Evolutionary conservation across 2,113 vertebrate species (phyloP), one percentile per base, ranked within the genome.

Genomic region (Corydoras maculifer): DNA sequence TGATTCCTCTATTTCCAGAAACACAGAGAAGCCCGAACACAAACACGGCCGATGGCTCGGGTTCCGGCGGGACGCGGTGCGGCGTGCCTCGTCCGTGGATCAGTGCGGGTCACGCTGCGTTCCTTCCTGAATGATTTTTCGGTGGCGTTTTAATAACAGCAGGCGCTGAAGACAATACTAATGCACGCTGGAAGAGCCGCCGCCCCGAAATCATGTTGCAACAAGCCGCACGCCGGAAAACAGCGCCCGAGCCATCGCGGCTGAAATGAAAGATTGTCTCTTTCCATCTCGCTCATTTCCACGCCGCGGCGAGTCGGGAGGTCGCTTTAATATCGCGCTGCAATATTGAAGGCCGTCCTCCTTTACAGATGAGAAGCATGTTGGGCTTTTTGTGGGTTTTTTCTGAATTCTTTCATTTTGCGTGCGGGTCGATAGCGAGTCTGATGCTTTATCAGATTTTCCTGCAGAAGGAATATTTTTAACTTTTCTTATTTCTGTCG

Each of bases 191-290:
- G 54, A 62, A 11, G 14, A 58, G 14, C 58, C 48, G 15, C 8
- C 9, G 25, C 50, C 15, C 31, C 35, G 29, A 8, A 49, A 15
- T 65, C 62, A 30, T 72, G 70, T 72, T 10, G 2, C 35, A 72
- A 72, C 70, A 65, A 50, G 32, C 13, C 55, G 18, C 13, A 32
- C 31, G 30, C 51, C 8, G 69, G 62, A 70, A 62, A 7, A 13
- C 2, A 2, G 8, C 51, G 4, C 25, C 18, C 18, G 15, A 68
- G 25, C 66, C 13, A 50, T 48, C 30, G 57, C 9, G 57, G 35
- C 14, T 15, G 15, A 68, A 53, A 69, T 14, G 54, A 57, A n/a
- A 57, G 54, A 57, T 53, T 43, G 35, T 53, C 54, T 57, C 54
- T 5, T 57, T 57, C 14, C 14, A 57, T 57, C 54, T n/a, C 9